Conservation (phyloP, 2,888 invertebrate species). For the Chymomyza fuscimana region DNA sequence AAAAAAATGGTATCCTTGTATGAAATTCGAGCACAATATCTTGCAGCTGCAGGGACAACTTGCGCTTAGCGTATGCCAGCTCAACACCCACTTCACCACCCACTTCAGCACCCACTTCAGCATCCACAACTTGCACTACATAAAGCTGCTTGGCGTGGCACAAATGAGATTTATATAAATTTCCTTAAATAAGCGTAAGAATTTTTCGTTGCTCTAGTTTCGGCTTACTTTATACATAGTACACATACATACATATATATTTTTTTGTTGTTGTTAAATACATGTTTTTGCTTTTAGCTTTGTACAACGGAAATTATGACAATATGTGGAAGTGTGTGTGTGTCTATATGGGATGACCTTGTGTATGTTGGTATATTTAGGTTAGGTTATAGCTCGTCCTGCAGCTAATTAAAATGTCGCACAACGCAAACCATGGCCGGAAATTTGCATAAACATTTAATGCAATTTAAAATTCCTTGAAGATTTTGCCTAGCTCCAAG, state of each 20-base stretch:
- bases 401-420: conserved; percentile 63
- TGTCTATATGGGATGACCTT: not conserved
- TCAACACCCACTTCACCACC: too few relatives aligned
- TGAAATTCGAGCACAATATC: too few relatives aligned
- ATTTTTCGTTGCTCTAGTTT: conserved; percentile 37
- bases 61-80: too few relatives aligned
- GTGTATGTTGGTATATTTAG: not conserved
- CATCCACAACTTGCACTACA: conserved; percentile 30
- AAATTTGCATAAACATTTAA: conserved; percentile 41
- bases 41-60: too few relatives aligned
- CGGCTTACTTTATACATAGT: too few relatives aligned
- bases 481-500: not conserved
- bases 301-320: conserved; percentile 34
- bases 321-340: conserved; percentile 18
- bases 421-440: conserved; percentile 30
- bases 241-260: too few relatives aligned
- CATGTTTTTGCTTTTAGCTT: conserved; percentile 67
- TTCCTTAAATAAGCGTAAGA: conserved; percentile 67
- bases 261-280: conserved; percentile 35
- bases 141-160: conserved; percentile 43
- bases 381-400: not conserved
- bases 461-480: not conserved
- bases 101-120: not conserved
- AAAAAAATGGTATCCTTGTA: too few relatives aligned
- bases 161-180: conserved; percentile 72